Evolutionary conservation across 2,113 vertebrate genomes (phyloP).

Genomic region (Catharus bicknelli): DNA sequence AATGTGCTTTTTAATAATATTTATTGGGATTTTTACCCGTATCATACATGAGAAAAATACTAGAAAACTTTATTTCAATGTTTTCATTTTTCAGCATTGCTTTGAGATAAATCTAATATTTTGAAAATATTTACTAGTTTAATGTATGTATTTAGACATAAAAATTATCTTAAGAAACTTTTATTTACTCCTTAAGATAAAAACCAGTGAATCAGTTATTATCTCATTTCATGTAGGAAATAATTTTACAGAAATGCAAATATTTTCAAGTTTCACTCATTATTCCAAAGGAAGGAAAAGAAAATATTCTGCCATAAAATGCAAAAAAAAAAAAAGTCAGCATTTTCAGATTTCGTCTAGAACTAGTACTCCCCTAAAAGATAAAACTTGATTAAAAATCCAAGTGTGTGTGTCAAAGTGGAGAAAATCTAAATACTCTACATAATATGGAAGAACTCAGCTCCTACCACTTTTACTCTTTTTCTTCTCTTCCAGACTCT

Average conservation of each 20-base stretch:
- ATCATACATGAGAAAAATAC: neutral
- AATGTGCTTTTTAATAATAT: neutral
- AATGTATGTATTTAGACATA: neutral
- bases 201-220: neutral
- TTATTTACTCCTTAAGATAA: neutral
- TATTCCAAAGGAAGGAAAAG: neutral
- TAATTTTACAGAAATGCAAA: neutral
- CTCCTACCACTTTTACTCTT: neutral
- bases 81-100: neutral
- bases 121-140: neutral
- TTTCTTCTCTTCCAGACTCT: neutral
- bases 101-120: neutral
- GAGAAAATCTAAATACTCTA: neutral
- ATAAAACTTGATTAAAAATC: neutral
- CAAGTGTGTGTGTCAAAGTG: rapidly evolving
- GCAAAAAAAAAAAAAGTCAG: neutral
- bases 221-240: neutral
- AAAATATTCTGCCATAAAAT: neutral
- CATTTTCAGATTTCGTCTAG: neutral
- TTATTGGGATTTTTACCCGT: neutral
- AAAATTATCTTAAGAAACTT: neutral
- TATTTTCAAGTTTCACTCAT: neutral
- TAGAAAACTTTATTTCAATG: neutral
- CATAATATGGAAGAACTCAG: neutral
- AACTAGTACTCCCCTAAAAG: neutral